A percentile compares a stretch with the other conserved stretches of the same genome.
Evolutionary conservation across 2,797 vertebrate genomes (phyloP).

Genomic region (Tangara arthus): DNA sequence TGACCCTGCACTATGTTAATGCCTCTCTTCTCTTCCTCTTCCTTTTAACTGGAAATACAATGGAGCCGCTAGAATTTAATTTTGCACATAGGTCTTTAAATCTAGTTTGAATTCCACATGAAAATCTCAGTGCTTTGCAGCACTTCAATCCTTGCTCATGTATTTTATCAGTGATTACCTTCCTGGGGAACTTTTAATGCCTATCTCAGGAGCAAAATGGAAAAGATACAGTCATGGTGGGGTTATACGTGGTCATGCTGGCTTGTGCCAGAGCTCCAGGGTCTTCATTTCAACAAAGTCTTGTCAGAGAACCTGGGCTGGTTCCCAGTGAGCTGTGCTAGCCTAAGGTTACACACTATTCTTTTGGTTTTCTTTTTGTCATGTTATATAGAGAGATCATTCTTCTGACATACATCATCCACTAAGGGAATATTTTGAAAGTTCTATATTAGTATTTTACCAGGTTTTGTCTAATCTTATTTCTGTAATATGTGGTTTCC

Average conservation of each 20-base stretch:
- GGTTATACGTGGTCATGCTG: neutral
- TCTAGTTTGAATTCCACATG: constrained; percentile 6
- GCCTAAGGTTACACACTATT: neutral
- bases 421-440: constrained; percentile 27
- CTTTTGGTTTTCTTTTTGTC: neutral
- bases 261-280: neutral
- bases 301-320: neutral
- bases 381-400: neutral
- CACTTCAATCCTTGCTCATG: neutral
- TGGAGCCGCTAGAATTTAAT: neutral
- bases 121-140: neutral
- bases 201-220: neutral
- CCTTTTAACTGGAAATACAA: constrained; percentile 21
- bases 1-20: constrained; percentile 24
- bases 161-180: neutral
- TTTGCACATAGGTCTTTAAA: neutral
- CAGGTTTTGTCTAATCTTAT: constrained; percentile 23
- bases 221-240: neutral
- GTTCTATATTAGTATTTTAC: constrained; percentile 36
- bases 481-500: constrained; percentile 1
- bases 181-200: neutral
- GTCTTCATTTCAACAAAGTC: neutral
- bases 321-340: neutral
- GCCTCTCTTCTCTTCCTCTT: constrained; percentile 6
- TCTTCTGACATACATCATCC: constrained; percentile 16